Base-by-base conservation (phyloP, 2,797 vertebrate genomes). In the Sebastes ruberrimus region DNA sequence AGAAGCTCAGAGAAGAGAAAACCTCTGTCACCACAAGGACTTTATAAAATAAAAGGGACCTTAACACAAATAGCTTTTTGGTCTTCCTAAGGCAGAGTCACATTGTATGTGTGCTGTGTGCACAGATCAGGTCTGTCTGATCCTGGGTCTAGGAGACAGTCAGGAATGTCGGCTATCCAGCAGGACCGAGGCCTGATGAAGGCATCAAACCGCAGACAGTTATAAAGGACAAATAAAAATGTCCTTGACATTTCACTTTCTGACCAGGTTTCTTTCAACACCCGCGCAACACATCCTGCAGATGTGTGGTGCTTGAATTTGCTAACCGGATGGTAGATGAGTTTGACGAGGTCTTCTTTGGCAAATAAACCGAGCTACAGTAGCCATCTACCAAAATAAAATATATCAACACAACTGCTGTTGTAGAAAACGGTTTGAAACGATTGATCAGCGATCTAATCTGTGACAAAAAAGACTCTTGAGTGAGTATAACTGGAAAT, bases 181-280 rank as follows among this genome's bases (percentile, higher is more conserved):
- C 65, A 74, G 81, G 63, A 69, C 55, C 13, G 55, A 68, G 55
- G 52, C 10, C 70, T 57, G 59, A 84, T 73, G 72, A 78, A 89
- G 57, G 32, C 77, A 76, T 86, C 75, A 63, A 23, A 22, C 71
- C 65, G 49, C 67, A 79, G 72, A 68, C 66, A 33, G 62, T 78
- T 83, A 82, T 28, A 81, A 20, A 76, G 64, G 68, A 84, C 75
- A 69, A 82, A 84, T 88, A 81, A 87, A 85, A 87, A 85, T 88
- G 74, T 78, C 74, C 57, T 25, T 64, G 25, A 78, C 62, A 22
- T 78, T 71, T 52, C 32, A 67, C 30, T 61, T 49, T 86, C 60
- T 23, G 32, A 52, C 60, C 61, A 57, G 23, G 55, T 53, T 62
- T 57, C 65, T 77, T 42, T 74, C 55, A 81, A 52, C 65, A 42